Conservation (phyloP, 2,113 vertebrate genomes). For the Pipra filicauda region DNA sequence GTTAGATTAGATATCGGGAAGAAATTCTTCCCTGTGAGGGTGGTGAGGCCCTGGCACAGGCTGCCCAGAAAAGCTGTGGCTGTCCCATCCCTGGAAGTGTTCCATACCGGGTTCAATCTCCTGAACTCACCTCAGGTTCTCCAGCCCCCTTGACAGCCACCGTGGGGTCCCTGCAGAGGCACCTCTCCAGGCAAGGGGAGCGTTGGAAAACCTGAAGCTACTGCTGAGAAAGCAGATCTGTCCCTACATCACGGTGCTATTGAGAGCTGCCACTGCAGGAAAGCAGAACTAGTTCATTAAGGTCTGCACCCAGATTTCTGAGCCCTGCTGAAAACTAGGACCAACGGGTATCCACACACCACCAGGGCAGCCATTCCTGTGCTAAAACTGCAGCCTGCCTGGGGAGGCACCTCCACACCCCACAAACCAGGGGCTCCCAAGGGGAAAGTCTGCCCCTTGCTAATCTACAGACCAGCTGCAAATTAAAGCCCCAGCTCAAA, state of each 20-base stretch:
- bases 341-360: background rate
- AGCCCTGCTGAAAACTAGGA: background rate
- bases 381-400: background rate
- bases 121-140: background rate
- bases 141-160: background rate
- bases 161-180: background rate
- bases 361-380: background rate
- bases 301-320: background rate
- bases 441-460: background rate
- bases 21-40: background rate
- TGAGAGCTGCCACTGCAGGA: background rate
- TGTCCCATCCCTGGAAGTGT: background rate
- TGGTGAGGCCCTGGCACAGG: background rate
- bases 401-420: background rate
- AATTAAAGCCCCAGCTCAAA: background rate
- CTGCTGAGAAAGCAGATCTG: background rate
- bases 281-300: background rate
- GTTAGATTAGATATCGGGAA: background rate
- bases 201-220: background rate
- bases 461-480: background rate
- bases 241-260: accelerated
- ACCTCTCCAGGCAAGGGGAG: background rate
- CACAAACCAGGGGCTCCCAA: background rate
- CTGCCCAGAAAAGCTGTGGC: background rate
- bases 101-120: background rate